Base-by-base conservation (phyloP, 2,888 invertebrate species). In the Zelleria hepariella region DNA sequence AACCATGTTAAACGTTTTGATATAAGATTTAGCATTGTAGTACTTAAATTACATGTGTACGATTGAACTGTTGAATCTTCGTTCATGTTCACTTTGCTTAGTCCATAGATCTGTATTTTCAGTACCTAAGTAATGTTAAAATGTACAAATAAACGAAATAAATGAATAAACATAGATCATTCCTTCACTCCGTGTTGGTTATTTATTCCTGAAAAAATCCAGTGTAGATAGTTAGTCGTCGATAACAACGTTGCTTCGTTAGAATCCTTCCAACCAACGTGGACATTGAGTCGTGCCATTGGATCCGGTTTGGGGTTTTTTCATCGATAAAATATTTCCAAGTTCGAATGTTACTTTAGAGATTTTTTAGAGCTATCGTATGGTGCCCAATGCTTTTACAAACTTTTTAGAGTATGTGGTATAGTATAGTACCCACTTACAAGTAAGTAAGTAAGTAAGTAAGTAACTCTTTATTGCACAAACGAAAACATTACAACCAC, bases 61-160 rank as follows among this genome's bases (percentile, higher is more conserved):
- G 68, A 64, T 66, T 62, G 65, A 66, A 55, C 69, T 65, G 60
- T 65, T 62, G 63, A 53, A 60, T 59, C 54, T 53, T 49, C 58
- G 57, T 53, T 49, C 58, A 68, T 69, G 66, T 71, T 66, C 67
- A 68, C 69, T 70, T 68, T 69, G 61, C 65, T 62, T 68, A 59
- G 56, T 59, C 58, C 58, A 59, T 72, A 73, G 75, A 75, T 78
- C 80, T 77, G 75, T 76, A 73, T 77, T 77, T 21, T 53, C 49
- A 32, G 53, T 60, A n/a, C n/a, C n/a, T n/a, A 73, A 73, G 72
- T 55, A 55, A 20, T 55, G 55, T 55, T 20, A 55, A 77, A 68
- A 77, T 83, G 84, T 86, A 84, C 80, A 82, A 82, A 82, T 73
- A 72, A 75, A 75, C 77, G 67, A 67, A 68, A 68, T 64, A 60